A percentile compares a stretch with the other conserved stretches of the same genome.
These are phyloP conservation scores for Diadegma fenestrale DNA, from an alignment of 2,888 invertebrate genomes.

Conservation along the genomic window DNA sequence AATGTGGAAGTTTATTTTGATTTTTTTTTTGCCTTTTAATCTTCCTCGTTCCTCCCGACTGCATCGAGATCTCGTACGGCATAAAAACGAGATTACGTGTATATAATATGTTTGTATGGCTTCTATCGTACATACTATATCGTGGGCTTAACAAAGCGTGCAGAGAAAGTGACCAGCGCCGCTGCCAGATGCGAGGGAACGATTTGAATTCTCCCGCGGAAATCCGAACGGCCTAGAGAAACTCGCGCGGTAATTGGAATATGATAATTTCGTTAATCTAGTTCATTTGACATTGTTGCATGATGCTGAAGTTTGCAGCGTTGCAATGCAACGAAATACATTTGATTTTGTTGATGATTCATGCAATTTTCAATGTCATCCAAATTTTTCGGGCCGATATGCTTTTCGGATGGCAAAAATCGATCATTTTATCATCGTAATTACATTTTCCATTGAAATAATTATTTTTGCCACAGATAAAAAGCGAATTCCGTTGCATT, in stretches of 20 bases:
- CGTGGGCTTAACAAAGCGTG: conserved; percentile 38
- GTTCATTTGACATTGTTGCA: conserved; percentile 3
- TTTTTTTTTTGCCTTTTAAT: neutral
- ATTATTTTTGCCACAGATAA: too few species aligned
- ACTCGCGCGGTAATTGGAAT: conserved; percentile 25
- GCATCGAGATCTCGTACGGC: conserved; percentile 2
- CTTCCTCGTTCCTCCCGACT: neutral
- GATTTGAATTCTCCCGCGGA: conserved; percentile 42
- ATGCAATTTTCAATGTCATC: too few species aligned
- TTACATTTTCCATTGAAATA: too few species aligned
- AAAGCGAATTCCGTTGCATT: too few species aligned
- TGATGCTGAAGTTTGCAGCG: too few species aligned
- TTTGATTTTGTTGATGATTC: too few species aligned
- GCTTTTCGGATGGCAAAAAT: too few species aligned
- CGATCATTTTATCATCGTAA: too few species aligned
- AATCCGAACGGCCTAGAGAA: conserved; percentile 25
- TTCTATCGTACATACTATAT: conserved; percentile 34
- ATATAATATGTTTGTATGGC: conserved; percentile 13
- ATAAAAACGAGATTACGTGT: conserved; percentile 38
- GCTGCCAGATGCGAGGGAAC: neutral
- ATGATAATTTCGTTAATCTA: neutral
- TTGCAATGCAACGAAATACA: too few species aligned
- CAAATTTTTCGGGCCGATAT: too few species aligned
- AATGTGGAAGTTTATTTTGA: neutral
- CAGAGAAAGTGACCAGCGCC: conserved; percentile 42